phyloP scores from a whole-genome alignment of 2,888 invertebrate genomes.

The Volucella bombylans region DNA sequence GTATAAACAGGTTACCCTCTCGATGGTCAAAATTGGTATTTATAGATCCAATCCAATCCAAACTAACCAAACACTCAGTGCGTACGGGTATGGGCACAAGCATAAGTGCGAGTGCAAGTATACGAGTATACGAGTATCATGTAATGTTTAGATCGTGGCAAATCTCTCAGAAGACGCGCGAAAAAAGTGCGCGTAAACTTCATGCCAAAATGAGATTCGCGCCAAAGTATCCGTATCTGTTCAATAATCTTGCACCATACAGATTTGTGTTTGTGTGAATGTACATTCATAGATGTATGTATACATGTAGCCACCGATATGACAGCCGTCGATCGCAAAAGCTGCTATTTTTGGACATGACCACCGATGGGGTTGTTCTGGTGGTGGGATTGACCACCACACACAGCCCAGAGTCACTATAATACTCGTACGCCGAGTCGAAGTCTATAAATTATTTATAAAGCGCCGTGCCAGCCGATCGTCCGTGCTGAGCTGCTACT shows the following conservation, averaged over 20 bases:
- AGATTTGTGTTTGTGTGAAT: too few relatives aligned
- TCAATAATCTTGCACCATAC: background rate
- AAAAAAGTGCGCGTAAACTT: conserved; percentile 60
- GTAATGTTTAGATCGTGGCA: conserved; percentile 37
- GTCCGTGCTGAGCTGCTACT: conserved; percentile 39
- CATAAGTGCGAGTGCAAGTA: conserved; percentile 27
- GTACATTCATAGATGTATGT: background rate
- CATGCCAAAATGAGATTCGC: conserved; percentile 66
- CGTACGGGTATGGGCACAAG: too few relatives aligned
- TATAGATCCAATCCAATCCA: conserved; percentile 59
- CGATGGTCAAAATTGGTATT: conserved; percentile 67
- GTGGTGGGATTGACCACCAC: conserved; percentile 72
- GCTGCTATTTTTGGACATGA: conserved; percentile 73
- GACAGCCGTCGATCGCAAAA: conserved; percentile 31
- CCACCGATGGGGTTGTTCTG: conserved; percentile 70
- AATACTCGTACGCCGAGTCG: conserved; percentile 17
- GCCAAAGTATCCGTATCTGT: conserved; percentile 61
- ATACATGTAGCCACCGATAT: conserved; percentile 30
- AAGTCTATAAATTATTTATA: conserved; percentile 73
- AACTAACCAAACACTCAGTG: too few relatives aligned
- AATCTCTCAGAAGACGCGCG: conserved; percentile 40
- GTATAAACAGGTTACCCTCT: conserved; percentile 61
- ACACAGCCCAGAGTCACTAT: conserved; percentile 34
- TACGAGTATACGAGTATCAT: conserved; percentile 11
- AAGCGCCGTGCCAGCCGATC: conserved; percentile 44